phyloP scores from a whole-genome alignment of 2,888 invertebrate genomes.

The Dicyrtomina minuta region DNA sequence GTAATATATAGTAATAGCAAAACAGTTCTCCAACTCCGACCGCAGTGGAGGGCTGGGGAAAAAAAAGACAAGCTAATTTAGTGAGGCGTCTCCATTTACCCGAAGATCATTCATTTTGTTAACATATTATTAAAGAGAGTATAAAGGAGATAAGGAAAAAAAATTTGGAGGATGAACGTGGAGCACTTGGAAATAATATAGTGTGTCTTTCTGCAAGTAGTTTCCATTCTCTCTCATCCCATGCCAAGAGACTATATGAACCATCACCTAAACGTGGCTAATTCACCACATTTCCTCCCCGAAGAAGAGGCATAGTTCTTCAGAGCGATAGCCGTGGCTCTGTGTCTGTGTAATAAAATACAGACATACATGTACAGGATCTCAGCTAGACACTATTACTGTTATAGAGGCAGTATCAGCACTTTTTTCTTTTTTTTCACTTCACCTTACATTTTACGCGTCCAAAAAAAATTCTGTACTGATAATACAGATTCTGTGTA shows the following conservation, averaged over 20 bases:
- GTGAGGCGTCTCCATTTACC: conserved; percentile 7
- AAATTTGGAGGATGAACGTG: conserved; percentile 6
- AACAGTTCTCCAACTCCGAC: too few relatives aligned
- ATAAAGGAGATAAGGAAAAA: conserved; percentile 3
- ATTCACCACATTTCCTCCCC: conserved; percentile 12
- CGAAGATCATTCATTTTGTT: conserved; percentile 18
- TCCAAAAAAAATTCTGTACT: too few relatives aligned
- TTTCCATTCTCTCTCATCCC: background rate
- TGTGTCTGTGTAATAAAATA: background rate
- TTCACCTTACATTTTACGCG: too few relatives aligned
- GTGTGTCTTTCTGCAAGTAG: background rate
- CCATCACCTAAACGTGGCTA: background rate
- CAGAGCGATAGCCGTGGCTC: too few relatives aligned
- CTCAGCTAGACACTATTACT: too few relatives aligned
- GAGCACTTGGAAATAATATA: background rate
- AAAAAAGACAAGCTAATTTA: conserved; percentile 13
- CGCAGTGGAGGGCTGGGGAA: background rate
- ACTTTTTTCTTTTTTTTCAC: too few relatives aligned
- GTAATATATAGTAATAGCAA: too few relatives aligned
- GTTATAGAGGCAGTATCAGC: too few relatives aligned
- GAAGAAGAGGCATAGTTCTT: background rate
- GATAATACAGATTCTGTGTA: too few relatives aligned
- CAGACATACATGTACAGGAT: too few relatives aligned
- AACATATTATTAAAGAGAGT: conserved; percentile 21
- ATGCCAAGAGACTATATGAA: background rate